Evolutionary conservation across 2,797 vertebrate genomes (phyloP).

Genomic region (Oreochromis mossambicus): DNA sequence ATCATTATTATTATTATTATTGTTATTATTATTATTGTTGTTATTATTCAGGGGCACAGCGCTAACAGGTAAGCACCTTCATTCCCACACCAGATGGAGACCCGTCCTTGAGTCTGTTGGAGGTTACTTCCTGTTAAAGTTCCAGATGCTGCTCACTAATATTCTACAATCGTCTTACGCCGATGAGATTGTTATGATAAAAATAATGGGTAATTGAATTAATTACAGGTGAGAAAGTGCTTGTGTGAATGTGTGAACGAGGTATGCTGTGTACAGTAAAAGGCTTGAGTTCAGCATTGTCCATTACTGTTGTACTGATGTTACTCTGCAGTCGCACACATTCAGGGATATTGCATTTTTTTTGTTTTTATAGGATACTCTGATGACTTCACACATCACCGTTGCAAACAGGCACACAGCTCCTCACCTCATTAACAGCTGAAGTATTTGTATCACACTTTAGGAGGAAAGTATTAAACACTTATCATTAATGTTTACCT

Average conservation of each 20-base stretch:
- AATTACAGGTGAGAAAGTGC: background rate
- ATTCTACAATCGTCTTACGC: background rate
- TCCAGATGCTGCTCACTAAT: background rate
- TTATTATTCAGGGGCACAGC: background rate
- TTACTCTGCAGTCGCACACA: rapidly evolving
- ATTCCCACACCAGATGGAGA: background rate
- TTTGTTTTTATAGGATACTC: background rate
- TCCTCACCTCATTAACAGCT: background rate
- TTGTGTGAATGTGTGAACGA: background rate
- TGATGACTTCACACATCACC: background rate
- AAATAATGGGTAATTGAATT: background rate
- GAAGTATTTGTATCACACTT: background rate
- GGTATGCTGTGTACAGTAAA: background rate
- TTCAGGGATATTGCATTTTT: background rate
- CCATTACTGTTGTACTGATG: background rate
- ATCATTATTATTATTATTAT: rapidly evolving
- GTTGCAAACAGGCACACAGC: background rate
- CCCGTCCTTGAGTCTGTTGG: background rate
- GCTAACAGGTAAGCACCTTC: background rate
- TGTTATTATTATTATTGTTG: background rate
- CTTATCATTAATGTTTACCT: background rate
- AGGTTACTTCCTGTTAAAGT: background rate
- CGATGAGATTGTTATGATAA: background rate
- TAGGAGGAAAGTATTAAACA: background rate
- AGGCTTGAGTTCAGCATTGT: background rate